Conservation (phyloP, 1,140 invertebrate genomes). For the Heliothis subflexa region DNA sequence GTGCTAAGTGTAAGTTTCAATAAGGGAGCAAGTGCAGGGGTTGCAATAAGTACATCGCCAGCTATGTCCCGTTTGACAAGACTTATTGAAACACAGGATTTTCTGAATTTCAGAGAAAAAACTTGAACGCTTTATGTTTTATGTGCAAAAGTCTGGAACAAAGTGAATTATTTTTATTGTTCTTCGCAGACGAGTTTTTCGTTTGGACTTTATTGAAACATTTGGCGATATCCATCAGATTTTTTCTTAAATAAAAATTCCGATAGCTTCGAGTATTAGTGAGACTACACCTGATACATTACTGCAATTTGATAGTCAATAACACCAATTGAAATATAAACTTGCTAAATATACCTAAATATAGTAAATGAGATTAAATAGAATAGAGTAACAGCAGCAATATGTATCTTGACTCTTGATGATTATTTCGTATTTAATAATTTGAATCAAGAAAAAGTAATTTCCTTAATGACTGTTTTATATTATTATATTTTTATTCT, state of each 20-base stretch:
- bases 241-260: not conserved
- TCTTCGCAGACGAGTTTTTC: constrained; percentile 28
- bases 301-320: not conserved
- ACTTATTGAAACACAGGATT: constrained; percentile 42
- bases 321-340: no score
- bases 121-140: constrained; percentile 37
- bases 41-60: constrained; percentile 36
- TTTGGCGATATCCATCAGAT: not conserved
- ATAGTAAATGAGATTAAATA: no score
- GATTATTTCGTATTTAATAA: no score
- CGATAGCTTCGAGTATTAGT: not conserved
- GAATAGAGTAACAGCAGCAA: no score
- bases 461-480: no score
- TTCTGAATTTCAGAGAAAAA: constrained; percentile 28
- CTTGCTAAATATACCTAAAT: no score
- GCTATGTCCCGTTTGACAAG: constrained; percentile 42
- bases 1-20: constrained; percentile 22
- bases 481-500: no score
- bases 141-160: constrained; percentile 21
- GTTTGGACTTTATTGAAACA: not conserved
- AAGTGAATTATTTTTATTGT: constrained; percentile 42
- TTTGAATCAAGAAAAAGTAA: no score
- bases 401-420: no score
- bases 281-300: not conserved
- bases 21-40: constrained; percentile 36